Evolutionary conservation across 2,113 vertebrate genomes (phyloP), one percentile per base, ranked within the genome.

Genomic region (Puntigrus tetrazona): DNA sequence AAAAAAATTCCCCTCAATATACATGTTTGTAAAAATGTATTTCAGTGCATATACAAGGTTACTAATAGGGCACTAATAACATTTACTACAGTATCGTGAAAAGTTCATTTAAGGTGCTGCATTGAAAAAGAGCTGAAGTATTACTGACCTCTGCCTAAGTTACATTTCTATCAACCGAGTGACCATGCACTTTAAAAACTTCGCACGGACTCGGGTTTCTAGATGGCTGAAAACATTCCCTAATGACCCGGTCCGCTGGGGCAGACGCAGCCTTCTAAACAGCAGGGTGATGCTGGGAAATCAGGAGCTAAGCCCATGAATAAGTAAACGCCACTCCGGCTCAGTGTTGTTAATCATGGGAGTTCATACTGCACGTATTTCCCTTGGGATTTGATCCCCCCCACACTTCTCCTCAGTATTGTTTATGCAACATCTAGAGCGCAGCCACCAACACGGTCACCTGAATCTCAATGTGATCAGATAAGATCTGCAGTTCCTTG

Each of bases 271-370:
- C 5, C 76, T 61, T 55, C 6, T 8, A 14, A 41, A 81, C 91
- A 92, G 90, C 84, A 27, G 77, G 86, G 81, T 75, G 82, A 84
- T 27, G 85, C 87, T 91, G 91, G 87, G 88, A 91, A 92, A 91
- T 90, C 88, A 86, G 85, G 72, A 85, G 69, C 79, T 63, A 81
- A 55, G 61, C 88, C 88, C 87, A 92, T 92, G 31, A 92, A 92
- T 92, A 84, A 91, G 90, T 91, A 70, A 92, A 73, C 81, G 0
- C 36, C 7, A 72, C 50, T 73, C 72, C 25, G 38, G 72, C n/a
- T 29, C 29, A 22, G 87, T 85, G 79, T 87, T 29, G 67, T 31
- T 84, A 90, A 81, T 86, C 76, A 50, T 72, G 8, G 57, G 45
- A 87, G 81, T 27, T 78, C 43, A 31, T 65, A 36, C 18, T 25